Conservation (phyloP, 1,140 invertebrate genomes). For the Chironomus tepperi region DNA sequence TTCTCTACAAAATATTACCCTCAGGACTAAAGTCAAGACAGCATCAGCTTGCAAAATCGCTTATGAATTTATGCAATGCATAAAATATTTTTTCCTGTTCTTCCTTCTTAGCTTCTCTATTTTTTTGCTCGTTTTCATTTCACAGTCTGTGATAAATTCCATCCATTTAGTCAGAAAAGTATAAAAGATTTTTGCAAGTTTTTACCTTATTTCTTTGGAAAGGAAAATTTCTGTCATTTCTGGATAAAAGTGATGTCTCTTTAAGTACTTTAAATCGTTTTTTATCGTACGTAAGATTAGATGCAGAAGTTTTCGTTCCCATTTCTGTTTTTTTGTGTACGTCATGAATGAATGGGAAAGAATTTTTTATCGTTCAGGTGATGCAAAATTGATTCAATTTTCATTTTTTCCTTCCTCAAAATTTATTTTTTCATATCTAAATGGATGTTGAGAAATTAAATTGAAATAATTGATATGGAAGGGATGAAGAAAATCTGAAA, state of each 20-base stretch:
- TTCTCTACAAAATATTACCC: neutral
- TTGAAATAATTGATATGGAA: neutral
- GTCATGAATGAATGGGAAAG: neutral
- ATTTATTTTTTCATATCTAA: neutral
- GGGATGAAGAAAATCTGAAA: too few relatives aligned
- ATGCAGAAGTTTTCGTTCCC: neutral
- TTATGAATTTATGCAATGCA: too few relatives aligned
- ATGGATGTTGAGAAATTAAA: neutral
- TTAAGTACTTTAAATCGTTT: neutral
- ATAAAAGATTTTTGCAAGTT: neutral
- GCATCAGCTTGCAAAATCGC: too few relatives aligned
- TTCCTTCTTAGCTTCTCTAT: too few relatives aligned
- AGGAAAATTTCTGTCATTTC: neutral
- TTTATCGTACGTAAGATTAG: neutral
- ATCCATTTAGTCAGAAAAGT: neutral
- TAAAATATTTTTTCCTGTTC: too few relatives aligned
- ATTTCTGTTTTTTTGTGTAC: neutral
- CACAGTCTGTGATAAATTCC: too few relatives aligned
- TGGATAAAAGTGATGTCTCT: neutral
- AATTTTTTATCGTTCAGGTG: neutral
- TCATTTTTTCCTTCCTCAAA: neutral
- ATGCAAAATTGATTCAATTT: neutral
- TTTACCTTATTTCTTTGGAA: neutral
- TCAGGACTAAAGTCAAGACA: too few relatives aligned
- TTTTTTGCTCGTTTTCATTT: too few relatives aligned